phyloP scores from a whole-genome alignment of 2,797 vertebrate species.

The Hephaestus fuliginosus region DNA sequence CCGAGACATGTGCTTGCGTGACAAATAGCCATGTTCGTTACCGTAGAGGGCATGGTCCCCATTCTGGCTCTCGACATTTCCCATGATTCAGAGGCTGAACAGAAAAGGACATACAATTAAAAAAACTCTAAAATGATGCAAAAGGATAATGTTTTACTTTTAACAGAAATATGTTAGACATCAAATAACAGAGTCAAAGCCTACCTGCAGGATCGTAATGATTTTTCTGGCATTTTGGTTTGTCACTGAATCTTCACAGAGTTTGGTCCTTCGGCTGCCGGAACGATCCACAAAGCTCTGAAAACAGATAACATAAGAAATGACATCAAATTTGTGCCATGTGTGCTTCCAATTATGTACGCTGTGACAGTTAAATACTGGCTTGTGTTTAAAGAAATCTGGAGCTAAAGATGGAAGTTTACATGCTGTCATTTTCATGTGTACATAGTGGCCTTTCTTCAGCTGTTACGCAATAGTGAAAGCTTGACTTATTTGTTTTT shows the following conservation, averaged over 20 bases:
- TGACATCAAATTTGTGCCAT: background rate
- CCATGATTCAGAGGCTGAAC: conserved; percentile 90
- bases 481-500: background rate
- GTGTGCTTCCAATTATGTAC: background rate
- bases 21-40: conserved; percentile 89
- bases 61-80: conserved; percentile 96
- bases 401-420: background rate
- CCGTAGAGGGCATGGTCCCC: conserved; percentile 91
- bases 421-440: background rate
- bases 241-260: conserved; percentile 55
- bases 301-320: conserved; percentile 49
- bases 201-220: conserved; percentile 60
- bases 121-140: background rate
- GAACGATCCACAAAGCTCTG: conserved; percentile 50
- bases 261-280: conserved; percentile 37
- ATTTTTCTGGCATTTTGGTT: conserved; percentile 68
- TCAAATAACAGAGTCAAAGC: background rate
- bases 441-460: background rate
- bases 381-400: conserved; percentile 8
- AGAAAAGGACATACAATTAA: background rate
- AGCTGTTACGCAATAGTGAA: background rate
- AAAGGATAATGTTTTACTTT: background rate
- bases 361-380: background rate
- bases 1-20: conserved; percentile 94
- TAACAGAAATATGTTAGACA: background rate